Percentiles rank a stretch among this genome's conserved stretches.
Evolutionary conservation across 37 sponge, comb jelly and placozoan species (phyloP).

Genomic region (Halichondria panicea): DNA sequence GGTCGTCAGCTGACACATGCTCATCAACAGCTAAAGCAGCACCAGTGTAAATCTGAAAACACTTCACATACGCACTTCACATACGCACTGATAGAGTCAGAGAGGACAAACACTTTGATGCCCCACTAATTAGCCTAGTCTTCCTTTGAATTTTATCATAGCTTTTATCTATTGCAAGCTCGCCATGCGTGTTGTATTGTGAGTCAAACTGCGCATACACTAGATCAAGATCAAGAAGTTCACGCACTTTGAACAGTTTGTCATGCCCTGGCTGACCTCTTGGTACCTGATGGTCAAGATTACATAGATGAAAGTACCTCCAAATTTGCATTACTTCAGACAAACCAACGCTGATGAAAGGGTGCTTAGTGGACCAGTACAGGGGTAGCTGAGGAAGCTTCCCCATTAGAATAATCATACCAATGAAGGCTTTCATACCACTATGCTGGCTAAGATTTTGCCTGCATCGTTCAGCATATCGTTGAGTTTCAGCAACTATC

Average conservation of each 20-base stretch:
- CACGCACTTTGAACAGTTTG: conserved; percentile 33
- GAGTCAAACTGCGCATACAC: background rate
- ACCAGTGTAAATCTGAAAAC: conserved; percentile 38
- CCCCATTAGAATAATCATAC: too few species aligned
- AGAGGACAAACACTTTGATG: conserved; percentile 40
- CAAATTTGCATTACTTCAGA: conserved; percentile 20
- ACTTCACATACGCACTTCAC: too few species aligned
- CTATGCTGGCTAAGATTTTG: too few species aligned
- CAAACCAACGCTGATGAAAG: too few species aligned
- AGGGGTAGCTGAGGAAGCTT: too few species aligned
- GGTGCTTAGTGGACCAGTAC: too few species aligned
- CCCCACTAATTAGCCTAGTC: conserved; percentile 37
- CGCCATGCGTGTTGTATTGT: background rate
- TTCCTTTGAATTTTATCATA: conserved; percentile 48
- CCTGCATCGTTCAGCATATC: too few species aligned
- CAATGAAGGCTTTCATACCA: too few species aligned
- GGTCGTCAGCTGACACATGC: conserved; percentile 1
- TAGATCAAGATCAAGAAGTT: conserved; percentile 1
- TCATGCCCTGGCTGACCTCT: conserved; percentile 20
- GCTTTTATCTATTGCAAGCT: conserved; percentile 28
- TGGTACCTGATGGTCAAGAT: conserved; percentile 7
- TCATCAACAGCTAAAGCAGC: too few species aligned
- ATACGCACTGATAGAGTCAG: conserved; percentile 30
- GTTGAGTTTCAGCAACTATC: too few species aligned
- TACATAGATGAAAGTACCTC: conserved; percentile 28